Evolutionary conservation across 2,888 invertebrate species (phyloP), one percentile per base, ranked within the genome.

Genomic region (Rosalia funebris): DNA sequence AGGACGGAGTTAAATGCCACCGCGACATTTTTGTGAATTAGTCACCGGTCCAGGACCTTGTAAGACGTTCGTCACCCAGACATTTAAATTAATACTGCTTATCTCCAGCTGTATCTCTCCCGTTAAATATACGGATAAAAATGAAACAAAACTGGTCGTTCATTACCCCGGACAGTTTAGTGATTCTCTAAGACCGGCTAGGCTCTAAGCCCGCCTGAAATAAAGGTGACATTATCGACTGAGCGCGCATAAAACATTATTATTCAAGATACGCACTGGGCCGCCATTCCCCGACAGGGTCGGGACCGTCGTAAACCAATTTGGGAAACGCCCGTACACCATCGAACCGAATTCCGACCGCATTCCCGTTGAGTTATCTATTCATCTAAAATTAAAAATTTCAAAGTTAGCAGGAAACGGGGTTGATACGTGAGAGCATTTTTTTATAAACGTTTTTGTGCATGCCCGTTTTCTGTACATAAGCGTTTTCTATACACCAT

Each of bases 281-380:
- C 56, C 14, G 46, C 56, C 46, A 56, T 46, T 46, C 39, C 10
- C 39, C 47, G 16, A n/a, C 47, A 14, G 45, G 45, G 44, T 34
- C 44, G 39, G 15, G 47, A 55, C 55, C 19, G 41, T 15, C 46
- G 47, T 56, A 56, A 56, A 56, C 56, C 56, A 47, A 46, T 56
- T 56, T 47, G 39, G 9, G 47, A 56, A 47, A 47, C 56, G 46
- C 47, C 47, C 31, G 11, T 37, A 55, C 37, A 39, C 46, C 47
- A 31, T 37, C 47, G 32, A 56, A 46, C 46, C 37, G 45, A 46
- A 56, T 56, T 56, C 56, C 46, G 17, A 56, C 46, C 56, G 19
- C 47, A 56, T 47, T 47, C 55, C 32, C 53, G n/a, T 31, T 32
- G 31, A 42, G 42, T 50, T 25, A 32, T 31, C 53, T 42, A 32